Base-by-base conservation (phyloP, 1,140 invertebrate species). In the Araneus ventricosus region DNA sequence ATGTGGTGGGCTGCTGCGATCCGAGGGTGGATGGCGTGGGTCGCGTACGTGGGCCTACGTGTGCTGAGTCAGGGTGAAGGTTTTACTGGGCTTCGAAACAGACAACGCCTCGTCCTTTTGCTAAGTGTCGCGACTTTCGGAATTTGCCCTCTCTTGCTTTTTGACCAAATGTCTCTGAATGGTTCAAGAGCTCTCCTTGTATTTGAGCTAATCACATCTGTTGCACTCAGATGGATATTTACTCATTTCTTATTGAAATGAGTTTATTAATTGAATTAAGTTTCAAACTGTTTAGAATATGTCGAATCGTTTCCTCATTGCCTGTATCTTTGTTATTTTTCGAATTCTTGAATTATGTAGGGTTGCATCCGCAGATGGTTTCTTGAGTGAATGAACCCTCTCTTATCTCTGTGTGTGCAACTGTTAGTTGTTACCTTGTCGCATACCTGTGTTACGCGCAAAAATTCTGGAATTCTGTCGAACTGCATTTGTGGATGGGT, bases 51-150 rank as follows among this genome's bases (percentile, higher is more conserved):
- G 79, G 80, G 79, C 59, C 37, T 30, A 67, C 37, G 20, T 88
- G 34, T 63, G 61, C 80, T 91, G 90, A 91, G 90, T 91, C 90
- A 91, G 90, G 90, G 90, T 91, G 90, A 91, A 91, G 90, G 90
- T 85, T 67, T 52, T 52, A 14, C 45, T 52, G 45, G 45, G 45
- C 45, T 17, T 90, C 80, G 17, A 84, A 10, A 63, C 61, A 91
- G 90, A 91, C 90, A 91, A 91, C 90, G 90, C 90, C 90, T 91
- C 90, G 57, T 20, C 37, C 59, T 24, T 37, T 41, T 24, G n/a
- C 84, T 4, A 75, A n/a, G 24, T 52, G 22, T 85, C 80, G 22
- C 75, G 75, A 30, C 52, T 82, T 41, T 34, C 52, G 89, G 79
- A 90, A 90, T 90, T 89, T 37, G 70, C 70, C 70, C 67, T 79